Conservation (phyloP, 2,797 vertebrate species). For the Alouatta caraya region DNA sequence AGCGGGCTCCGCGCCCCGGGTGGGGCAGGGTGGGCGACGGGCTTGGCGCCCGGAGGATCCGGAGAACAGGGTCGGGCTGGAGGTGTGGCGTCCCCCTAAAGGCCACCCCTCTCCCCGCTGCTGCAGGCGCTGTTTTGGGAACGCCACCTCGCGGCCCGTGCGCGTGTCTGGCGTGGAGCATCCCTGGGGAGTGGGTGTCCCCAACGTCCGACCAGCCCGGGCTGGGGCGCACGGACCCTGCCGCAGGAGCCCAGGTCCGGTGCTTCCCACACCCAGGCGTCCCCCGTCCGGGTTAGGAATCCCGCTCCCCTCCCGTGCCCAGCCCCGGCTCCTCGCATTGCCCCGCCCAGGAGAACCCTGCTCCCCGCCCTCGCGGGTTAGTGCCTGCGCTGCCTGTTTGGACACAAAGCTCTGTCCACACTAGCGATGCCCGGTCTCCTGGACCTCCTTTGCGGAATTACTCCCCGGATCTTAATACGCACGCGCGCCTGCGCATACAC, state of each 20-base stretch:
- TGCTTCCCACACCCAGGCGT: neutral
- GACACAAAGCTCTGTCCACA: conserved; percentile 73
- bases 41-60: neutral
- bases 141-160: neutral
- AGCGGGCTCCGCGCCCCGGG: neutral
- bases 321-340: conserved; percentile 17
- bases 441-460: conserved; percentile 70
- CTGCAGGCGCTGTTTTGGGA: neutral
- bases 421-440: conserved; percentile 28
- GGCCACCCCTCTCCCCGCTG: neutral
- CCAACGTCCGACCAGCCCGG: neutral
- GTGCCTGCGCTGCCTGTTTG: neutral
- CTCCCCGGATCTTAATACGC: conserved; percentile 46
- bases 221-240: neutral
- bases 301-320: neutral
- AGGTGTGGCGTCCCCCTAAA: neutral
- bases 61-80: neutral
- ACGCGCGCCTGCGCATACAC: conserved; percentile 34
- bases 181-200: neutral
- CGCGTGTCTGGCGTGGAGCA: neutral
- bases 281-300: neutral
- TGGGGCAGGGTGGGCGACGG: neutral
- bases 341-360: neutral
- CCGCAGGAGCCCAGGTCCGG: neutral
- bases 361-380: neutral